Evolutionary conservation across 1,140 invertebrate species (phyloP).

Genomic region (Portunus trituberculatus): DNA sequence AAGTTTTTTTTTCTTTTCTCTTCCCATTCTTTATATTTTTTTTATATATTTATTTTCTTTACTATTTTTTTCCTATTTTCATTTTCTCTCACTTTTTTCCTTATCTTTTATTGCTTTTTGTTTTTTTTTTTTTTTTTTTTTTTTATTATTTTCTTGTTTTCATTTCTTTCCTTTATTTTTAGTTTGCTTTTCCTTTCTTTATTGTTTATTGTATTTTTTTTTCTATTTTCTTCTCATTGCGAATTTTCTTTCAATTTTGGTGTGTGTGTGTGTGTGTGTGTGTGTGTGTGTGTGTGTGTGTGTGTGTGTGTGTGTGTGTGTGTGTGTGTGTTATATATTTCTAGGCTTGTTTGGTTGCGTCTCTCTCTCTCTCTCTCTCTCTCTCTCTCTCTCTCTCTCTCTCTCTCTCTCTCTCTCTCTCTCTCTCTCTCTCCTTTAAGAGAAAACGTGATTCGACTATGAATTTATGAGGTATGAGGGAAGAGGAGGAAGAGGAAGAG

Average conservation of each 20-base stretch:
- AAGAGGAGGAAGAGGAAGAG: neutral
- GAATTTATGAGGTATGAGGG: too few species aligned
- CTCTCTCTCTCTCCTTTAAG: too few species aligned
- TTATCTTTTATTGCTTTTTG: neutral
- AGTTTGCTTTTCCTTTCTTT: neutral
- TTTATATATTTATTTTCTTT: neutral
- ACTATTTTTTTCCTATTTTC: neutral
- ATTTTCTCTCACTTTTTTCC: neutral
- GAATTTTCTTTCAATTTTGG: neutral
- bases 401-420: too few species aligned
- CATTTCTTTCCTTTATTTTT: neutral
- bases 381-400: neutral
- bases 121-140: neutral
- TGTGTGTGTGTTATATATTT: neutral
- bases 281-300: constrained; percentile 26
- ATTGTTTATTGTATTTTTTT: neutral
- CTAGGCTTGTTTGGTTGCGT: too few species aligned
- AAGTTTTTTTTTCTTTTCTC: neutral
- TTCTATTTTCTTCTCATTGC: neutral
- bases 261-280: constrained; percentile 33
- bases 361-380: neutral
- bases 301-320: constrained; percentile 17
- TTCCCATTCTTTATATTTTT: neutral
- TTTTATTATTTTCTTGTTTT: neutral
- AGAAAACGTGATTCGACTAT: too few species aligned